A percentile compares a stretch with the other conserved stretches of the same genome.
Evolutionary conservation across 2,797 vertebrate species (phyloP).

Genomic region (Peromyscus aztecus): DNA sequence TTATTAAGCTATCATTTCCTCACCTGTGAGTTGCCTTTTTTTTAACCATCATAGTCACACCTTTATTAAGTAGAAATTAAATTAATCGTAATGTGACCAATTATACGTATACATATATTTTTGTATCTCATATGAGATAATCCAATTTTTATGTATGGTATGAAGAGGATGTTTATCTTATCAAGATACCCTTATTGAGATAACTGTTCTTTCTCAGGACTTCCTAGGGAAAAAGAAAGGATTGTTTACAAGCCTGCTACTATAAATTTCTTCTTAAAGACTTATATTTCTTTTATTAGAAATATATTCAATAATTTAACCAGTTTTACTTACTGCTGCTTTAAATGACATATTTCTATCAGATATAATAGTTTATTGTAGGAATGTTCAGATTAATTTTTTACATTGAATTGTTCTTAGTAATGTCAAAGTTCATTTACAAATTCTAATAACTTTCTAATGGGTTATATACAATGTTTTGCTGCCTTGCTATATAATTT

Average conservation of each 20-base stretch:
- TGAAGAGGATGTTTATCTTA: background rate
- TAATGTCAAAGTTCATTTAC: background rate
- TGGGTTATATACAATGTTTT: slow-evolving; percentile 3
- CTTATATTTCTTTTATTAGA: background rate
- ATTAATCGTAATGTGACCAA: background rate
- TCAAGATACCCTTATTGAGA: background rate
- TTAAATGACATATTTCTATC: slow-evolving; percentile 18
- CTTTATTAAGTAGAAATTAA: background rate
- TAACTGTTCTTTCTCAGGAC: background rate
- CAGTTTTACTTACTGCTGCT: background rate
- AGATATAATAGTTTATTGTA: background rate
- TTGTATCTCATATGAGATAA: background rate
- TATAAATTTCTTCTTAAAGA: background rate
- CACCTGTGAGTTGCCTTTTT: background rate
- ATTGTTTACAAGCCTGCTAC: background rate
- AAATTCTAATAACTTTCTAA: slow-evolving; percentile 13
- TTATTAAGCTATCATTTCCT: background rate
- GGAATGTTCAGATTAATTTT: background rate
- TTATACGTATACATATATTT: background rate
- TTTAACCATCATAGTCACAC: background rate
- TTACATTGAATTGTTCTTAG: background rate
- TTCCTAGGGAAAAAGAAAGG: background rate
- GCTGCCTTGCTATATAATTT: background rate
- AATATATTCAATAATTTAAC: background rate
- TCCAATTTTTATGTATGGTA: background rate